A percentile compares a stretch with the other conserved stretches of the same genome.
Conservation (phyloP, 2,888 invertebrate genomes). For the Cosmorhoe ocellata region DNA sequence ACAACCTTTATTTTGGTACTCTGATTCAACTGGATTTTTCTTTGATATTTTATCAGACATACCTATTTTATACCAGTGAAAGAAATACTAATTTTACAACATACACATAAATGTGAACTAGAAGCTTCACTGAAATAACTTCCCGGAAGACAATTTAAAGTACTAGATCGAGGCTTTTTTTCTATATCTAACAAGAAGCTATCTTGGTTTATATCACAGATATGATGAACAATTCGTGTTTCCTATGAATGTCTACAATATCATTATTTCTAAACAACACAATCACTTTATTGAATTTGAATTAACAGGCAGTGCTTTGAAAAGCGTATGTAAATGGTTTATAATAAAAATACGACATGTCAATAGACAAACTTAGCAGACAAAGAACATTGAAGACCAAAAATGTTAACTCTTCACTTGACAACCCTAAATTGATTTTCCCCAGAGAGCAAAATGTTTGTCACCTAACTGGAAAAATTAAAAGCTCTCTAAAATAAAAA, state of each 20-base stretch:
- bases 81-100: not conserved
- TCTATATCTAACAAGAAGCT: constrained; percentile 40
- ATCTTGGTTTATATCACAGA: constrained; percentile 58
- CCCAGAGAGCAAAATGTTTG: constrained; percentile 66
- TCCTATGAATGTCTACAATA: constrained; percentile 20
- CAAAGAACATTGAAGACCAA: constrained; percentile 47
- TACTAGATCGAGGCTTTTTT: constrained; percentile 31
- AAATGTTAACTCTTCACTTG: constrained; percentile 74
- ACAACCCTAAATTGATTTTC: constrained; percentile 62
- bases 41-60: constrained; percentile 4
- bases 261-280: constrained; percentile 11
- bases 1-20: not conserved
- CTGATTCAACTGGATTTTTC: constrained; percentile 1
- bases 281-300: constrained; percentile 18
- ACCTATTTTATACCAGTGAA: not conserved
- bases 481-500: constrained; percentile 54
- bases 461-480: constrained; percentile 46
- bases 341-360: constrained; percentile 9
- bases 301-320: constrained; percentile 28
- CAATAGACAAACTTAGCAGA: not conserved
- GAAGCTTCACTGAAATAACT: constrained; percentile 25
- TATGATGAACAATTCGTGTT: constrained; percentile 40
- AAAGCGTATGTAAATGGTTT: constrained; percentile 17
- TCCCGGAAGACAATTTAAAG: constrained; percentile 37
- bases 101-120: constrained; percentile 15